Percentiles rank a stretch among this genome's conserved stretches.
phyloP scores from a whole-genome alignment of 1,140 invertebrate species.

The Nymphalis io region DNA sequence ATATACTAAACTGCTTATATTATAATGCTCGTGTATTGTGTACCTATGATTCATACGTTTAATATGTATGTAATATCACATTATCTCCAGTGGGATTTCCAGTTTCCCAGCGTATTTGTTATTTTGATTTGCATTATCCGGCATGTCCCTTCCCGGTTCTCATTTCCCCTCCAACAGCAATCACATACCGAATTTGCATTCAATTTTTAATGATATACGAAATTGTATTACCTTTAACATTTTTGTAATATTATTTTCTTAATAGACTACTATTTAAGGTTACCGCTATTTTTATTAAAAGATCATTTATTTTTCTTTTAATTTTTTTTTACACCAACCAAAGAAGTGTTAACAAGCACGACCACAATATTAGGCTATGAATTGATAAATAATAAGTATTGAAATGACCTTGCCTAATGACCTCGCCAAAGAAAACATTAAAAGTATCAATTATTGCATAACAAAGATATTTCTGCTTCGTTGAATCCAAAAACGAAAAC shows the following conservation, averaged over 20 bases:
- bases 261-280: no score
- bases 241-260: no score
- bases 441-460: conserved; percentile 12
- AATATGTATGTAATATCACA: not conserved
- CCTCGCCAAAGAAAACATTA: conserved; percentile 13
- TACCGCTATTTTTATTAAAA: no score
- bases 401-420: not conserved
- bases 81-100: conserved; percentile 31
- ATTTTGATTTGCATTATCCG: conserved; percentile 46
- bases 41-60: not conserved
- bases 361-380: no score
- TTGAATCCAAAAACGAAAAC: conserved; percentile 5
- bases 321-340: no score
- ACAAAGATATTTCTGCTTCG: conserved; percentile 11
- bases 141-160: conserved; percentile 26
- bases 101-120: conserved; percentile 32
- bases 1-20: no score
- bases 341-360: no score
- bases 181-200: conserved; percentile 13
- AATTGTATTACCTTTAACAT: no score
- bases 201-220: conserved; percentile 4
- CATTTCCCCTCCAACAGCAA: conserved; percentile 32
- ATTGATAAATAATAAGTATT: not conserved
- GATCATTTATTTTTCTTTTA: no score
- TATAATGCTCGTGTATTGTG: not conserved